Conservation (phyloP, 2,113 vertebrate species). For the Cephalopterus ornatus region DNA sequence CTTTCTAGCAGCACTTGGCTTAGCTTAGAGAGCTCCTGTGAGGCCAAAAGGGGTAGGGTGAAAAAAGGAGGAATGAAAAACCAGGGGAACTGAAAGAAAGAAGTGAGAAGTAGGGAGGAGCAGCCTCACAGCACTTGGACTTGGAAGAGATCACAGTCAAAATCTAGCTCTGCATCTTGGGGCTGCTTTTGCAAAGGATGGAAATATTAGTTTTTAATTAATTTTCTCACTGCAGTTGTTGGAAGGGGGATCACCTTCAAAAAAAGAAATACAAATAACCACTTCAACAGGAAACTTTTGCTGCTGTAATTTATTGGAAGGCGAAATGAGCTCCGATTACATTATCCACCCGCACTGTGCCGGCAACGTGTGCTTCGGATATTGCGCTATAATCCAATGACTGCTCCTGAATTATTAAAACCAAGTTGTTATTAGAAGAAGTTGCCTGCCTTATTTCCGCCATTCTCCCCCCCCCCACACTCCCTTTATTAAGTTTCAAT, state of each 20-base stretch:
- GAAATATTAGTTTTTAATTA: constrained; percentile 74
- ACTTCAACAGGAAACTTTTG: constrained; percentile 67
- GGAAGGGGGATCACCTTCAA: constrained; percentile 47
- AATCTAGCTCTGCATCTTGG: background rate
- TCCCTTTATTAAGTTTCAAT: constrained; percentile 75
- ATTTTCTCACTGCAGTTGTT: constrained; percentile 53
- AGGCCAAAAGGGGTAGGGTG: background rate
- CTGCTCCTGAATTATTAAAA: constrained; percentile 77
- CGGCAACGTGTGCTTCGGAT: constrained; percentile 67
- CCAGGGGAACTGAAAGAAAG: background rate
- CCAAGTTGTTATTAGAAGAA: constrained; percentile 71
- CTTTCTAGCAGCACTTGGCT: background rate
- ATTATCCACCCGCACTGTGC: constrained; percentile 71
- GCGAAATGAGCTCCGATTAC: constrained; percentile 71
- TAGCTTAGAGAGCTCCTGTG: accelerated
- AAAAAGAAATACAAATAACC: constrained; percentile 62
- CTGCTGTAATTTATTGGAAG: constrained; percentile 74
- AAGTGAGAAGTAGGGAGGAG: background rate
- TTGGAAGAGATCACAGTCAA: constrained; percentile 24
- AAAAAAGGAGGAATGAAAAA: background rate
- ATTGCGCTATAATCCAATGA: constrained; percentile 76
- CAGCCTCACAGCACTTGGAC: background rate
- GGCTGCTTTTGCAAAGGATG: background rate
- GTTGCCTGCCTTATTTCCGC: constrained; percentile 70
- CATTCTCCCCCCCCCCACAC: constrained; percentile 16